A percentile compares a stretch with the other conserved stretches of the same genome.
Conservation (phyloP, 2,888 invertebrate genomes). For the Tenodera sinensis region DNA sequence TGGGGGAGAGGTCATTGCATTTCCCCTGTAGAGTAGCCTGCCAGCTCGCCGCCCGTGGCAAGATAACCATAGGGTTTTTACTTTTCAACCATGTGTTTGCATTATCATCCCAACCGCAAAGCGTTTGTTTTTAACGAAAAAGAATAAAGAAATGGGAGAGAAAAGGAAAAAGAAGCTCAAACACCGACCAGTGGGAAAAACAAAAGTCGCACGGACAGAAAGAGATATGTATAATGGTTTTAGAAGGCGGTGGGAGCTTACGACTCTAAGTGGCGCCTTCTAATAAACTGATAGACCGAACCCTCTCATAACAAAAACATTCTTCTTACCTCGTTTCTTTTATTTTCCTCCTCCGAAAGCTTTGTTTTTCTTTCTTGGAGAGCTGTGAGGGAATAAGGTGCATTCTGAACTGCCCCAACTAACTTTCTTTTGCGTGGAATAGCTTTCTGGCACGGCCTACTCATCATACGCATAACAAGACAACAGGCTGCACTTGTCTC, state of each 20-base stretch:
- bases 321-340: background rate
- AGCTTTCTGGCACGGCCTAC: background rate
- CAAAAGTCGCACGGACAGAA: background rate
- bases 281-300: constrained; percentile 5
- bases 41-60: background rate
- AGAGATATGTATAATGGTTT: background rate
- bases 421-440: background rate
- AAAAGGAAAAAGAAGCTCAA: background rate
- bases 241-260: background rate
- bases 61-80: background rate
- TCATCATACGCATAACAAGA: background rate
- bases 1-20: background rate
- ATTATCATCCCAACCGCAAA: background rate
- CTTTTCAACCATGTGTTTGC: background rate
- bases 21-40: background rate
- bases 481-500: too few relatives aligned
- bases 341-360: background rate
- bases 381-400: background rate
- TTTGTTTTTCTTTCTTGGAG: background rate
- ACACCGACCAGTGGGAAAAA: background rate
- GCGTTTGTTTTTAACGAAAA: background rate
- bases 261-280: constrained; percentile 5
- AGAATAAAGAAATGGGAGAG: background rate
- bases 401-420: background rate
- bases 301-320: background rate